These are phyloP conservation scores for Synanthedon vespiformis DNA, from an alignment of 2,888 invertebrate genomes.

Conservation along the genomic window DNA sequence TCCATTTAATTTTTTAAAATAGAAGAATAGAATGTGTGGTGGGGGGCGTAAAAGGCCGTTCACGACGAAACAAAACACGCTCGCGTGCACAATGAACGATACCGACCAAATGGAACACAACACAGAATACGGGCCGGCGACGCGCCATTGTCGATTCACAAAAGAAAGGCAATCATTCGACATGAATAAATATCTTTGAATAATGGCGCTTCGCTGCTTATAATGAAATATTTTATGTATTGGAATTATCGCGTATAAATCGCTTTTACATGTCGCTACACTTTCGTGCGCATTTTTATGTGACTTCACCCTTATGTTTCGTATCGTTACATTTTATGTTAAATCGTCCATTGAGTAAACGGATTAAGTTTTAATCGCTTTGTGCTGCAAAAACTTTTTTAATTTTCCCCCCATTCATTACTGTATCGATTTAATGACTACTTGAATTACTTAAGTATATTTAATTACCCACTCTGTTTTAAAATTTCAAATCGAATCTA, in stretches of 20 bases:
- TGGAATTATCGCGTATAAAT: constrained; percentile 57
- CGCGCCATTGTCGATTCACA: constrained; percentile 63
- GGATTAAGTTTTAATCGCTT: not conserved
- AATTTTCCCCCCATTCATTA: too few species aligned
- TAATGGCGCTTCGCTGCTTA: constrained; percentile 56
- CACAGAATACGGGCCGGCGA: constrained; percentile 21
- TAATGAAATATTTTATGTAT: constrained; percentile 68
- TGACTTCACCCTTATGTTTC: constrained; percentile 16
- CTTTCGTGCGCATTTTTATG: constrained; percentile 29
- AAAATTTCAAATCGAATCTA: too few species aligned
- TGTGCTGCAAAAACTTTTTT: not conserved
- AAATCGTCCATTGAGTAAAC: not conserved
- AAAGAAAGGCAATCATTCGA: constrained; percentile 70
- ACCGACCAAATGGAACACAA: constrained; percentile 57
- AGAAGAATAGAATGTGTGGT: constrained; percentile 34
- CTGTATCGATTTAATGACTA: too few species aligned
- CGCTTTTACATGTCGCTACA: constrained; percentile 39
- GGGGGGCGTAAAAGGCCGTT: constrained; percentile 28
- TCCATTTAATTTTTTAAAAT: constrained; percentile 47
- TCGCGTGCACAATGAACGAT: constrained; percentile 55
- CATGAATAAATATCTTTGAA: constrained; percentile 70
- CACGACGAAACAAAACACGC: constrained; percentile 49
- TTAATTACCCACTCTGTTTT: too few species aligned
- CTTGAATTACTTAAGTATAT: too few species aligned
- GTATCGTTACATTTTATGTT: not conserved